Evolutionary conservation across 2,797 vertebrate genomes (phyloP).

Genomic region (Arnoldichthys spilopterus): DNA sequence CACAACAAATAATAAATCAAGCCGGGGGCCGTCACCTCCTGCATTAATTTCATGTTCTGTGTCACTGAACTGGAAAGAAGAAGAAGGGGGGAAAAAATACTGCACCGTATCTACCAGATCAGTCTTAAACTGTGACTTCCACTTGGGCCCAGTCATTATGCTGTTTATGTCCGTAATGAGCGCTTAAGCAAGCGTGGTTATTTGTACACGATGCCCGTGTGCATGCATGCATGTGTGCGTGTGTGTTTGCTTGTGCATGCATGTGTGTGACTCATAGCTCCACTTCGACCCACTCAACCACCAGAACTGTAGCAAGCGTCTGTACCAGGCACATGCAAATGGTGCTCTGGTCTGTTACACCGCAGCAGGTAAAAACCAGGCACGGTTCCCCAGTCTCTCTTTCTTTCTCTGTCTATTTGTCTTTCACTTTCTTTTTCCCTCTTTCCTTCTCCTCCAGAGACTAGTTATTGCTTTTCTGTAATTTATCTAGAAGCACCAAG

Average conservation of each 20-base stretch:
- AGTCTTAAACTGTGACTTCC: slow-evolving; percentile 54
- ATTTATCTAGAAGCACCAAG: slow-evolving; percentile 37
- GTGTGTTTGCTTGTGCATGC: slow-evolving; percentile 1
- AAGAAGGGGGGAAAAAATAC: slow-evolving; percentile 12
- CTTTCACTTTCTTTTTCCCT: background rate
- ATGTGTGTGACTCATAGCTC: slow-evolving; percentile 1
- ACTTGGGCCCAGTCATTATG: slow-evolving; percentile 58
- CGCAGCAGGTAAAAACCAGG: slow-evolving; percentile 12
- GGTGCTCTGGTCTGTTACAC: background rate
- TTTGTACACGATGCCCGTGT: slow-evolving; percentile 44
- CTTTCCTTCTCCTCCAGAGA: slow-evolving; percentile 19
- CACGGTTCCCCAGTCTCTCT: background rate
- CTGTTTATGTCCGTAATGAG: slow-evolving; percentile 64
- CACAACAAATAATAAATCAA: slow-evolving; percentile 64
- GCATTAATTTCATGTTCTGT: slow-evolving; percentile 60
- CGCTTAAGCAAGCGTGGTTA: slow-evolving; percentile 63
- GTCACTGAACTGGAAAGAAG: slow-evolving; percentile 57
- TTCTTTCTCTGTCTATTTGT: background rate
- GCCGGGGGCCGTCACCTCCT: slow-evolving; percentile 56
- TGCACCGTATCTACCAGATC: slow-evolving; percentile 35
- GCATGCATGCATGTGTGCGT: slow-evolving; percentile 8
- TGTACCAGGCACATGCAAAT: slow-evolving; percentile 16
- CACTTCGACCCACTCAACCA: slow-evolving; percentile 7
- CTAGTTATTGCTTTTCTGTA: slow-evolving; percentile 38
- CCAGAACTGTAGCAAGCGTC: slow-evolving; percentile 29